Percentiles rank a stretch among this genome's conserved stretches.
These are phyloP conservation scores for Adoxophyes honmai DNA, from an alignment of 1,140 invertebrate species.

Conservation along the genomic window DNA sequence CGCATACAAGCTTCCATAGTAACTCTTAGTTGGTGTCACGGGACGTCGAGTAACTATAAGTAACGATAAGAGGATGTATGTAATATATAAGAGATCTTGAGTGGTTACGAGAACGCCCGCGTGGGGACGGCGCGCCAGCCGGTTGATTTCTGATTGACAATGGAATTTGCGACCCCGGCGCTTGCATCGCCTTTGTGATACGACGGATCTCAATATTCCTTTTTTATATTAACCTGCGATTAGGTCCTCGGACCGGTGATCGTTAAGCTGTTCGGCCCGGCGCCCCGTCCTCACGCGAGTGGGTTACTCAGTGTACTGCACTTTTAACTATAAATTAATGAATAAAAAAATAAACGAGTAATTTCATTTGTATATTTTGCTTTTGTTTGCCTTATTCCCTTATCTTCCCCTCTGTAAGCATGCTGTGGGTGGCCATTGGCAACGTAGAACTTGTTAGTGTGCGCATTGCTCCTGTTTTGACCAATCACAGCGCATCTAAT, in stretches of 20 bases:
- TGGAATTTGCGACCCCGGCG: constrained; percentile 41
- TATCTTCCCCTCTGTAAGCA: background rate
- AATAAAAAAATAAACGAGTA: constrained; percentile 44
- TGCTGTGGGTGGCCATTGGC: too few species aligned
- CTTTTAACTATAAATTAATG: constrained; percentile 67
- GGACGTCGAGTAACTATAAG: background rate
- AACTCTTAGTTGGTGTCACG: constrained; percentile 4
- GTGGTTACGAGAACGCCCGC: constrained; percentile 4
- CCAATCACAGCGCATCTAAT: too few species aligned
- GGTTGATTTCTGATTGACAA: background rate
- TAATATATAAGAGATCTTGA: constrained; percentile 15
- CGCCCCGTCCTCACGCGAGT: constrained; percentile 54
- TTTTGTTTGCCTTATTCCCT: background rate
- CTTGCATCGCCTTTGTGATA: constrained; percentile 39
- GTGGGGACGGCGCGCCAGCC: background rate
- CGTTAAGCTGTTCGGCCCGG: background rate
- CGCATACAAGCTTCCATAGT: constrained; percentile 20
- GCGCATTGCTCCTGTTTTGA: too few species aligned
- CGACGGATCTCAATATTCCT: constrained; percentile 63
- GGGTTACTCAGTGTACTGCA: constrained; percentile 55
- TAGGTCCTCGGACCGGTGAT: constrained; percentile 11
- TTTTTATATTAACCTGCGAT: constrained; percentile 24
- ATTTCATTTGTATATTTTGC: constrained; percentile 21
- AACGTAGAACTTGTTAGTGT: too few species aligned
- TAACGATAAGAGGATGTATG: constrained; percentile 6